These are phyloP conservation scores for Dendrocincla fuliginosa DNA, from an alignment of 2,797 vertebrate genomes.

Conservation along the genomic window DNA sequence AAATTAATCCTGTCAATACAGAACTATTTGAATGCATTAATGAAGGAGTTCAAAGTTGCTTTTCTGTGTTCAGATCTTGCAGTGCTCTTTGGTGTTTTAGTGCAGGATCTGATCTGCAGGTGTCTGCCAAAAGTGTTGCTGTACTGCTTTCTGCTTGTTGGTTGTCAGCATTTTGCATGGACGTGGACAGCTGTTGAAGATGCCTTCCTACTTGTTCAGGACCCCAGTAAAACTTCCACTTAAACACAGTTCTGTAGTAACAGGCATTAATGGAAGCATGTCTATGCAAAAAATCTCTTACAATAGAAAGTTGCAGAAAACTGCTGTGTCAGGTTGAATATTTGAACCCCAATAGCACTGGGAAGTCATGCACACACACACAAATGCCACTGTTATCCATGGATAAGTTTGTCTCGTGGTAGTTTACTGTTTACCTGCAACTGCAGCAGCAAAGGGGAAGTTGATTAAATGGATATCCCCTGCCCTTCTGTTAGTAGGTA, in stretches of 20 bases:
- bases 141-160: neutral
- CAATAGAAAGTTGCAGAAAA: neutral
- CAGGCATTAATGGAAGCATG: accelerated
- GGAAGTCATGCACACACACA: accelerated
- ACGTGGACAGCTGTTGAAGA: neutral
- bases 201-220: neutral
- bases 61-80: neutral
- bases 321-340: neutral
- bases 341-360: neutral
- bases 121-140: neutral
- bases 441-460: neutral
- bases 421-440: neutral
- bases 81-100: neutral
- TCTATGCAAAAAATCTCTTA: neutral
- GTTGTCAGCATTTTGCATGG: neutral
- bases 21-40: neutral
- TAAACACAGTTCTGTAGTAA: neutral
- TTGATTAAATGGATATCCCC: neutral
- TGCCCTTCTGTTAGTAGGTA: neutral
- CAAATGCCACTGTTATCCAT: neutral
- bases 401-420: neutral
- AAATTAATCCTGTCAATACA: neutral
- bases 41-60: neutral
- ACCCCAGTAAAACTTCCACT: neutral
- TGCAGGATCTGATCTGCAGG: neutral